These are phyloP conservation scores for Stichopus chloronotus DNA, from an alignment of 35 echinoderm and acorn worm genomes.

Conservation along the genomic window DNA sequence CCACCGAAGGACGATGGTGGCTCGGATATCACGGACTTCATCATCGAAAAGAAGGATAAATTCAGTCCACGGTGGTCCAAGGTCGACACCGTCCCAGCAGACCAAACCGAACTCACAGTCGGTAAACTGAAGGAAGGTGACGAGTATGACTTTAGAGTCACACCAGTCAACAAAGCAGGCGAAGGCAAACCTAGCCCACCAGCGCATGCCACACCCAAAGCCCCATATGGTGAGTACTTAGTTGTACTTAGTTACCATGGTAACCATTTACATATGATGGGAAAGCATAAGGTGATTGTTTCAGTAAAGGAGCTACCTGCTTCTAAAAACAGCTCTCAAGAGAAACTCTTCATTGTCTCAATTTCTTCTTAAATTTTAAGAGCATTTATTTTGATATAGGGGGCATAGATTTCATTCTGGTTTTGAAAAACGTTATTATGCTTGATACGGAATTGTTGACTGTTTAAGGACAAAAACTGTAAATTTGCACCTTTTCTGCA, in stretches of 20 bases:
- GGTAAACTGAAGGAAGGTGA: slow-evolving; percentile 73
- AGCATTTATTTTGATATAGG: too few species aligned
- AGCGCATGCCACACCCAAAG: slow-evolving; percentile 63
- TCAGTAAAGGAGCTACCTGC: too few species aligned
- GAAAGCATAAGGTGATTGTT: too few species aligned
- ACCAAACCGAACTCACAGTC: slow-evolving; percentile 66
- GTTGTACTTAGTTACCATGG: background rate
- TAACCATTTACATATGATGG: background rate
- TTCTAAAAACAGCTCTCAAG: too few species aligned
- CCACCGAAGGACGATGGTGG: slow-evolving; percentile 82
- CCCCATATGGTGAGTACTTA: slow-evolving; percentile 79
- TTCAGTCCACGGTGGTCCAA: slow-evolving; percentile 74
- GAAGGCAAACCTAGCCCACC: slow-evolving; percentile 76
- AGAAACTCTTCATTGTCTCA: too few species aligned
- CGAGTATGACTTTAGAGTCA: slow-evolving; percentile 87
- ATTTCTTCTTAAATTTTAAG: too few species aligned
- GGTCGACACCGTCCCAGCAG: slow-evolving; percentile 57
- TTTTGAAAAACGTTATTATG: too few species aligned
- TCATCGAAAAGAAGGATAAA: slow-evolving; percentile 86
- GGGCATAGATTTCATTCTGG: too few species aligned
- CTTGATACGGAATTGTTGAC: too few species aligned
- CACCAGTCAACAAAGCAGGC: slow-evolving; percentile 82
- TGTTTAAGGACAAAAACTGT: too few species aligned
- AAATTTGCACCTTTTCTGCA: too few species aligned
- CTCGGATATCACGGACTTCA: slow-evolving; percentile 72